Base-by-base conservation (phyloP, 2,888 invertebrate genomes). In the Aphidius colemani region DNA sequence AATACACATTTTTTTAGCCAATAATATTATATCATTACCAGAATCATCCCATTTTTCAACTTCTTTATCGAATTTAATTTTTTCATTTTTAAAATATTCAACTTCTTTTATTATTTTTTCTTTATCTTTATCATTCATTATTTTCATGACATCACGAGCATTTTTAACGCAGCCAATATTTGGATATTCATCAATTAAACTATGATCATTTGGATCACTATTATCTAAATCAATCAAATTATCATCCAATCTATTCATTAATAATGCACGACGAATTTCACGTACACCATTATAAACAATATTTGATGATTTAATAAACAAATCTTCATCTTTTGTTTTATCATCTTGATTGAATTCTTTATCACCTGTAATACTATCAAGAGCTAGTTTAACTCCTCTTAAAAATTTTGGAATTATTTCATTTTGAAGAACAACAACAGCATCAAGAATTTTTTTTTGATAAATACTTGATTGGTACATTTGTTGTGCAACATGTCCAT, bases 11-110 rank as follows among this genome's bases (percentile, higher is more conserved):
- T 98, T 96, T 79, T 99, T 99, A 44, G 99, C 98, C 58, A 99
- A 86, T 75, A 98, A 96, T 79, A 99, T 98, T 75, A 99, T 98
- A 78, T 96, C 96, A 77, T 98, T 98, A 49, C 97, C 98, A 10
- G 96, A 95, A 82, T 98, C 97, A 78, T 99, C 99, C 99, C 99
- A 99, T 85, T 98, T 98, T 66, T 97, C 97, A 9, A 99, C 98
- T 84, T 99, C 99, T 68, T 93, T 89, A 85, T 99, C 98, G 83
- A 99, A 96, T 72, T 96, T 96, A 78, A 95, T 89, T 84, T 98
- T 98, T 83, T 98, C 98, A 61, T 93, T 91, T 13, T 95, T 88
- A 89, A 98, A 98, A 80, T 91, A 89, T 80, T 96, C 96, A 57
- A 97, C 96, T 81, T 96, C 95, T 77, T 95, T 94, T 7, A 95